Base-by-base conservation (phyloP, 2,797 vertebrate species). In the Danio choprae region DNA sequence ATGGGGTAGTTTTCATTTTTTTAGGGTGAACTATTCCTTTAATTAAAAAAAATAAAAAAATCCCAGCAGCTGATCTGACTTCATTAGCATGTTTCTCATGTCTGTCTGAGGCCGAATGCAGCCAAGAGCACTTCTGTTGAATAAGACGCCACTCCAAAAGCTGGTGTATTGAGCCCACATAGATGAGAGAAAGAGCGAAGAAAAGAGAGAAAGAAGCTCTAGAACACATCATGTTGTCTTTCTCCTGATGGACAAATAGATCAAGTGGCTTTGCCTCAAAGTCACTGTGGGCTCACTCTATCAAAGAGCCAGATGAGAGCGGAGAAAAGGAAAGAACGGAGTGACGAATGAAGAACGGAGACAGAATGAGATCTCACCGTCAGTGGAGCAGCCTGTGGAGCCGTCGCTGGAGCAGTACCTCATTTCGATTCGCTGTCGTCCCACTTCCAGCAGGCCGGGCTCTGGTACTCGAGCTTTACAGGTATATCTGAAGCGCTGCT, bases 391-490 rank as follows among this genome's bases (percentile, higher is more conserved):
- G 38, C 97, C 96, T 0, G 96, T 98, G 87, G 95, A 95, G 0
- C 98, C 97, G 0, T 98, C 97, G 0, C 96, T 98, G 75, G 98
- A 98, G 87, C 98, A 99, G 85, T 98, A 98, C 0, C 97, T 95
- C 98, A 99, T 99, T 89, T 99, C 98, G 0, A 99, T 98, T 75
- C 97, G 92, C 90, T 98, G 97, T 51, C 97, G 92, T 2, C 97
- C 97, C 80, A 99, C 96, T 62, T 99, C 98, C 59, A 99, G 91
- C 84, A 97, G 88, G 82, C 89, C 93, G 0, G 96, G 94, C 55
- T 99, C 97, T 0, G 97, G 94, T 84, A 99, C 91, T 9, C 96
- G 96, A 0, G 97, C 97, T 85, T 97, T 98, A 91, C 98, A 99
- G 0, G 97, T 99, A 89, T 99, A 99, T 16, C 98, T 93, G 92